Evolutionary conservation across 1,140 invertebrate species (phyloP), one percentile per base, ranked within the genome.

Genomic region (Agrilus planipennis): DNA sequence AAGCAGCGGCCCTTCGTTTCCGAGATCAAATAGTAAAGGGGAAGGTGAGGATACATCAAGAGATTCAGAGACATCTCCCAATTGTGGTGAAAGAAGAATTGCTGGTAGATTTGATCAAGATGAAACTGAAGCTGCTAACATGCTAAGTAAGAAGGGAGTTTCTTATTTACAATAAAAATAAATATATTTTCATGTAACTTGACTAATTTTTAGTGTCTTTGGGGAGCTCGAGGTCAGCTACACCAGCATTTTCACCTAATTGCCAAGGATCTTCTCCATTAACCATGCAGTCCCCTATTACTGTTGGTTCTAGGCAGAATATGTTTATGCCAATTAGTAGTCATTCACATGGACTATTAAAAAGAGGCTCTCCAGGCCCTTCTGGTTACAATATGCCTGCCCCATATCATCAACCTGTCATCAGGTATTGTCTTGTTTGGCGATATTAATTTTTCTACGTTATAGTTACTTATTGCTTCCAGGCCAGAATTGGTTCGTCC

Each of bases 91-190:
- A 46, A 57, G 72, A 43, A 71, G 84, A 52, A 75, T 83, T 47
- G 71, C 82, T 15, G 81, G 84, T 14, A 67, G 81, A 41, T 89
- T 87, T 66, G 86, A 91, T 65, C 81, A 84, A 53, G 90, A 94
- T 57, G 91, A 94, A 70, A 93, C 87, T 5, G 91, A 97, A 70
- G 92, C 89, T 42, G 93, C 91, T 23, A 93, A 91, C 64, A 91
- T 95, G 85, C 71, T 96, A 34, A 83, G 84, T 89, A 69, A 62
- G 57, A 4, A 10, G 18, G 6, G n/a, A n/a, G n/a, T n/a, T n/a
- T n/a, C n/a, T n/a, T n/a, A n/a, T n/a, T n/a, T n/a, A n/a, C n/a
- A n/a, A n/a, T n/a, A n/a, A n/a, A n/a, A n/a, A n/a, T n/a, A n/a
- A n/a, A n/a, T n/a, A n/a, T n/a, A n/a, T n/a, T n/a, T n/a, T n/a